Conservation (phyloP, 2,888 invertebrate species). For the Agrotis ipsilon region DNA sequence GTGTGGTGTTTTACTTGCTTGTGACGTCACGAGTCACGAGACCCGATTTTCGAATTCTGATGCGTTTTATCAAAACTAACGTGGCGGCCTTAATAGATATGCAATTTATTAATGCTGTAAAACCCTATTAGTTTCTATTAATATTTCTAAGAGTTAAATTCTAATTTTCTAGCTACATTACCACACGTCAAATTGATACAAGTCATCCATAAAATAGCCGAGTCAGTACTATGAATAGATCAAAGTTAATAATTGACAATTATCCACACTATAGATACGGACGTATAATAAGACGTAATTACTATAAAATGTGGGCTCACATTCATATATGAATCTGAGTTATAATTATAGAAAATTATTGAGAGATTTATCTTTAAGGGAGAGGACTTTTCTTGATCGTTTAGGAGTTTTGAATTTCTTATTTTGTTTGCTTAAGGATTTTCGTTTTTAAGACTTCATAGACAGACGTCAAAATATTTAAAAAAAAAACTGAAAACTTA, state of each 20-base stretch:
- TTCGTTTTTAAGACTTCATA: too few species aligned
- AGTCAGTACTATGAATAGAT: conserved; percentile 55
- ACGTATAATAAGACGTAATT: conserved; percentile 56
- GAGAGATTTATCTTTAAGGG: conserved; percentile 48
- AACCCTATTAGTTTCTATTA: too few species aligned
- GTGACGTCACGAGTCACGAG: too few species aligned
- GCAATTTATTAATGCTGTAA: too few species aligned
- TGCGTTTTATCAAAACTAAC: too few species aligned
- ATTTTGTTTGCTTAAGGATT: neutral
- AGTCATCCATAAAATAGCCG: conserved; percentile 52
- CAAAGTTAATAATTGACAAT: conserved; percentile 61
- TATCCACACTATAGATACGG: conserved; percentile 39
- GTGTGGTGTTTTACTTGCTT: too few species aligned
- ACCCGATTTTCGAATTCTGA: too few species aligned
- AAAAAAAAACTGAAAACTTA: too few species aligned
- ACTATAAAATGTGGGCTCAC: conserved; percentile 42
- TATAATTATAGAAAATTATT: conserved; percentile 51
- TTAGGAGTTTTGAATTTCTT: neutral
- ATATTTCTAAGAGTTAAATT: conserved; percentile 12
- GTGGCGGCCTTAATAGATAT: too few species aligned
- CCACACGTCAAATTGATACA: conserved; percentile 29
- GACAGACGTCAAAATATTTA: too few species aligned
- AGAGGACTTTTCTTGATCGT: neutral
- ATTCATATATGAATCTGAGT: conserved; percentile 35
- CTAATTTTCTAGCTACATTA: conserved; percentile 38